phyloP scores from a whole-genome alignment of 2,888 invertebrate species.

The Eulithis prunata region DNA sequence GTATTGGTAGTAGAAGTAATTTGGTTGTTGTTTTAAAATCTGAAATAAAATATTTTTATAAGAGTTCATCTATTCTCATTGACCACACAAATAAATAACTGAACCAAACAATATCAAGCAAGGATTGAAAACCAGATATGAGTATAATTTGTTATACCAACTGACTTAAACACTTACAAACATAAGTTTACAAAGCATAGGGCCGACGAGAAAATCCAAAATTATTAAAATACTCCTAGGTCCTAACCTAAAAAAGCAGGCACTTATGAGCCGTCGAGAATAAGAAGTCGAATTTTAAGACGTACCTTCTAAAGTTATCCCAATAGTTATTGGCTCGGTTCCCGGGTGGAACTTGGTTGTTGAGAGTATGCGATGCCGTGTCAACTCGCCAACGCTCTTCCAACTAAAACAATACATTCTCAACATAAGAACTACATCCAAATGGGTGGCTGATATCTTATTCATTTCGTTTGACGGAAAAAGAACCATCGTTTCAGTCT shows the following conservation, averaged over 20 bases:
- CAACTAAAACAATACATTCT: conserved; percentile 57
- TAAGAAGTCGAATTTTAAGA: neutral
- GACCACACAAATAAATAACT: neutral
- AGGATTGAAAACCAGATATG: neutral
- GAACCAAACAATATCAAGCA: neutral
- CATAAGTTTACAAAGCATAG: too few relatives aligned
- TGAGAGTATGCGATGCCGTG: conserved; percentile 86
- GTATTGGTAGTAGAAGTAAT: conserved; percentile 39
- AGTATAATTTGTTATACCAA: too few relatives aligned
- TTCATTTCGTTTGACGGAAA: too few relatives aligned
- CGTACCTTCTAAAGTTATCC: conserved; percentile 95
- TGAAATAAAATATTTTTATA: conserved; percentile 68
- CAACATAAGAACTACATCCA: too few relatives aligned
- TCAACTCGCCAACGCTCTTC: conserved; percentile 81
- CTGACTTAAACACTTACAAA: too few relatives aligned
- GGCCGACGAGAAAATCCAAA: too few relatives aligned
- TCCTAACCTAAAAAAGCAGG: too few relatives aligned
- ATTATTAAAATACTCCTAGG: too few relatives aligned
- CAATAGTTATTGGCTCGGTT: conserved; percentile 96
- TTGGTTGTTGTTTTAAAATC: conserved; percentile 62
- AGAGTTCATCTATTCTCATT: neutral
- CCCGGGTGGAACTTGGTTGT: conserved; percentile 96
- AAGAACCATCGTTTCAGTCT: too few relatives aligned
- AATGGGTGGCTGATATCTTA: too few relatives aligned
- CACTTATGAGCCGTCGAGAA: too few relatives aligned